Evolutionary conservation across 1,140 invertebrate species (phyloP).

Genomic region (Lasaia peninsularis): DNA sequence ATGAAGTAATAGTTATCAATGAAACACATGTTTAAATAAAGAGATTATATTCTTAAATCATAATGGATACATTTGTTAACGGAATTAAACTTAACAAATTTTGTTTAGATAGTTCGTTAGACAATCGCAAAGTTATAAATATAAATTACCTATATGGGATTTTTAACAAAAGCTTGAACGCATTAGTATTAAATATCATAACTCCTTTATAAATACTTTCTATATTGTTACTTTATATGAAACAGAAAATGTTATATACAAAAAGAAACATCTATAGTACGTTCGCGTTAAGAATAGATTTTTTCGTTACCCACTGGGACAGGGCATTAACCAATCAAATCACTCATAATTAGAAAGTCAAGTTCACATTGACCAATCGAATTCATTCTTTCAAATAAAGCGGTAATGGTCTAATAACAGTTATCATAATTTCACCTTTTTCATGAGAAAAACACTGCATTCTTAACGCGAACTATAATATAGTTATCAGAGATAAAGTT

Average conservation of each 20-base stretch:
- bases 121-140: neutral
- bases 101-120: neutral
- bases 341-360: too few species aligned
- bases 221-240: neutral
- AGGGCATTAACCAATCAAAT: too few species aligned
- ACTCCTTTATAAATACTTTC: neutral
- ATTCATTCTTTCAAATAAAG: too few species aligned
- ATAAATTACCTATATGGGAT: neutral
- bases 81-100: neutral
- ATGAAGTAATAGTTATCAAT: conserved; percentile 1
- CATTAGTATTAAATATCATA: neutral
- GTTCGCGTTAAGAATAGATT: too few species aligned
- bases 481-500: too few species aligned
- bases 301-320: too few species aligned
- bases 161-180: neutral
- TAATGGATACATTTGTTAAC: conserved; percentile 47
- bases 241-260: neutral
- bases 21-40: conserved; percentile 5
- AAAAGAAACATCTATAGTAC: too few species aligned
- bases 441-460: too few species aligned
- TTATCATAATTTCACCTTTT: too few species aligned
- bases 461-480: too few species aligned
- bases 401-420: too few species aligned
- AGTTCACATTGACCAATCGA: too few species aligned
- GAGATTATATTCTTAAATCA: conserved; percentile 61